phyloP scores from a whole-genome alignment of 2,888 invertebrate genomes.

The Latrodectus hesperus region DNA sequence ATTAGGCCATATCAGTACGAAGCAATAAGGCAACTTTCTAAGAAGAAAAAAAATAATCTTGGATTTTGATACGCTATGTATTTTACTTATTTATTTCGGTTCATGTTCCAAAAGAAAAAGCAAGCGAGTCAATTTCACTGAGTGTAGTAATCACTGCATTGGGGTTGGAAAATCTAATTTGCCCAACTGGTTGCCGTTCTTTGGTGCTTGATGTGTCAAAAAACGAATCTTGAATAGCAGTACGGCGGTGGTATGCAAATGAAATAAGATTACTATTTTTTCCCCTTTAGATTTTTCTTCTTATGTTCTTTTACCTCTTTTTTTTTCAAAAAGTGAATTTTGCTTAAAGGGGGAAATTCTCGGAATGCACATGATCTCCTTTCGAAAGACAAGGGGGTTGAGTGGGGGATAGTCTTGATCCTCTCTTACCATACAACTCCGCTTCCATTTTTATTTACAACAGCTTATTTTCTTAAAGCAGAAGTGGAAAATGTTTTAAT shows the following conservation, averaged over 20 bases:
- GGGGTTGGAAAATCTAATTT: conserved; percentile 64
- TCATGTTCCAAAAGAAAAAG: conserved; percentile 17
- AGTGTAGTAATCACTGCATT: conserved; percentile 61
- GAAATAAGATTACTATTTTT: conserved; percentile 45
- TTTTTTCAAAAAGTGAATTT: conserved; percentile 54
- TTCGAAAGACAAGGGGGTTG: background rate
- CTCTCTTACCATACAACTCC: no score
- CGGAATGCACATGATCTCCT: conserved; percentile 24
- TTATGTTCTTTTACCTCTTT: background rate
- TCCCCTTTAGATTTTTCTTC: background rate
- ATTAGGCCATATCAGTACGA: conserved; percentile 27
- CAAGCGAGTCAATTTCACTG: conserved; percentile 49
- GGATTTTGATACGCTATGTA: conserved; percentile 39
- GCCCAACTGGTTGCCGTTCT: conserved; percentile 35
- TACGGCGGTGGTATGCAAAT: conserved; percentile 50
- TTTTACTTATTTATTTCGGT: conserved; percentile 25
- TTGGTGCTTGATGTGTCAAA: conserved; percentile 36
- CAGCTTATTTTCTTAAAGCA: no score
- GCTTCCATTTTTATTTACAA: no score
- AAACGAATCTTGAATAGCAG: conserved; percentile 29
- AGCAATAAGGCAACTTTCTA: background rate
- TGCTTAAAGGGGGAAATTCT: conserved; percentile 8
- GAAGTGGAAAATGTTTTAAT: no score
- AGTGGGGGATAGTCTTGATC: no score
- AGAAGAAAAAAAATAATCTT: background rate